phyloP scores from a whole-genome alignment of 2,888 invertebrate species.

The Phyllotreta striolata region DNA sequence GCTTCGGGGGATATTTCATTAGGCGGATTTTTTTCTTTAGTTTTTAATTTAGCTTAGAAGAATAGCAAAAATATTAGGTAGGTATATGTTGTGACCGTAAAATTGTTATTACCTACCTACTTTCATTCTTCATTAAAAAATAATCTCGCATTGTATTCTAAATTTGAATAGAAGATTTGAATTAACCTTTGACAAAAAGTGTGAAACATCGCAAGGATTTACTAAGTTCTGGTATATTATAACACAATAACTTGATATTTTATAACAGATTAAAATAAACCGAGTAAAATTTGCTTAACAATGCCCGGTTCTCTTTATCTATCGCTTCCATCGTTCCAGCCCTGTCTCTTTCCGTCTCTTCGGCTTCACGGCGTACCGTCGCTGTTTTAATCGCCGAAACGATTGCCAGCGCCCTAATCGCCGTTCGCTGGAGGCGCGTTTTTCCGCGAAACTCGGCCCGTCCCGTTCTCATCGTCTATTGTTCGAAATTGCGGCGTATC shows the following conservation, averaged over 20 bases:
- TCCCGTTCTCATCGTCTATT: conserved; percentile 12
- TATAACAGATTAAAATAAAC: no score
- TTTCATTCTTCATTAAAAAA: no score
- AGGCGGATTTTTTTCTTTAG: conserved; percentile 1
- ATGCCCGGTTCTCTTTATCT: not conserved
- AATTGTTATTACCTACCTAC: no score
- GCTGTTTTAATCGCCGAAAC: conserved; percentile 8
- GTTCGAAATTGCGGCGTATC: conserved; percentile 18
- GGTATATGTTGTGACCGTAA: no score
- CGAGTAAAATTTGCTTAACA: not conserved
- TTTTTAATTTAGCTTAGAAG: no score
- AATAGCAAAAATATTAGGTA: no score
- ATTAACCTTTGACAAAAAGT: no score
- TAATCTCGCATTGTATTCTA: no score
- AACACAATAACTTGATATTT: no score
- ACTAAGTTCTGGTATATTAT: no score
- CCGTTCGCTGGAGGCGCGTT: not conserved
- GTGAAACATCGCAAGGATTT: no score
- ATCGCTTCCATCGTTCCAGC: not conserved
- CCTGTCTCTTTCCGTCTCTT: not conserved
- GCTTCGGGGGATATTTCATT: conserved; percentile 14
- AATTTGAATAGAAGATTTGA: no score
- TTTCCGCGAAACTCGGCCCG: conserved; percentile 17
- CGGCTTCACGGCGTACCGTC: not conserved
- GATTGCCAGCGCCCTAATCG: not conserved